Conservation (phyloP, 1,140 invertebrate genomes). For the Drosophila watanabei region DNA sequence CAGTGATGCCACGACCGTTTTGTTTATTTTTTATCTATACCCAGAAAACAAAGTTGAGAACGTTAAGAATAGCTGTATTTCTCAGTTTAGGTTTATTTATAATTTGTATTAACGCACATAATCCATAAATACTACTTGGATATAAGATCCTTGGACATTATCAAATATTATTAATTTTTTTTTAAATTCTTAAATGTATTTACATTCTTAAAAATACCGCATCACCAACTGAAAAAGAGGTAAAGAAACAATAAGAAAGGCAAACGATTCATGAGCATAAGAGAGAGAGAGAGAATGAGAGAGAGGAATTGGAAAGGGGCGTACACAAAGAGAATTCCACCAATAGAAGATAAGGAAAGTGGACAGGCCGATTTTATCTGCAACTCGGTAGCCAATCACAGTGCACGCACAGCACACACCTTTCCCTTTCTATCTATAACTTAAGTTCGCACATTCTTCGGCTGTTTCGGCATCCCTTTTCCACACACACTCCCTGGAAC, state of each 20-base stretch:
- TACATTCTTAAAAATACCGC: background rate
- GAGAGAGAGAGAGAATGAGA: background rate
- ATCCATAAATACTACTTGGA: background rate
- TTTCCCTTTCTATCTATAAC: constrained; percentile 40
- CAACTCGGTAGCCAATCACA: constrained; percentile 65
- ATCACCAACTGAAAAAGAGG: background rate
- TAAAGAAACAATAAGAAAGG: background rate
- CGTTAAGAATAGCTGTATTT: background rate
- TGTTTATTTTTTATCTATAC: background rate
- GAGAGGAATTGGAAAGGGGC: background rate
- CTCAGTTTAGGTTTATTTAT: background rate
- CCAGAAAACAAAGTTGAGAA: background rate
- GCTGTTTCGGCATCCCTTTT: constrained; percentile 35
- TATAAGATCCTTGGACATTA: background rate
- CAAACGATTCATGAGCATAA: background rate
- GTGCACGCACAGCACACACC: constrained; percentile 12
- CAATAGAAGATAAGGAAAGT: constrained; percentile 59
- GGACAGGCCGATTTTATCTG: constrained; percentile 14
- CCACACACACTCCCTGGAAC: constrained; percentile 20
- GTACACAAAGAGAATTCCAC: constrained; percentile 42
- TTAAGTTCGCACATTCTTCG: constrained; percentile 31
- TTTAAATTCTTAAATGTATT: background rate
- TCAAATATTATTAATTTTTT: background rate
- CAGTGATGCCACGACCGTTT: background rate
- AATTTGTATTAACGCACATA: background rate